Percentiles rank a stretch among this genome's conserved stretches.
These are phyloP conservation scores for Rallus limicola DNA, from an alignment of 2,113 vertebrate species.

Conservation along the genomic window DNA sequence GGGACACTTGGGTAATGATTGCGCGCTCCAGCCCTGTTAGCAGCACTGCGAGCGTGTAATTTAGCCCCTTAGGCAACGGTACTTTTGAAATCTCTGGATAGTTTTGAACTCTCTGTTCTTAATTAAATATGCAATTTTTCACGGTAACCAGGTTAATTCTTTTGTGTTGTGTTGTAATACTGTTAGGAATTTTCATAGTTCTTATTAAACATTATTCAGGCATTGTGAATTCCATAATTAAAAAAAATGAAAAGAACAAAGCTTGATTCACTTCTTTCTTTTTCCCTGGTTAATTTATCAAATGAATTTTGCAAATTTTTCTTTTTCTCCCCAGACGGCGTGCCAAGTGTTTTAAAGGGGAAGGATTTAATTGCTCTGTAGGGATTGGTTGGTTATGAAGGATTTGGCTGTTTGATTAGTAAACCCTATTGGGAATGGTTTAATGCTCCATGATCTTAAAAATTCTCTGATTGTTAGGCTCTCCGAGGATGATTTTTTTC, in stretches of 20 bases:
- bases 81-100: conserved; percentile 87
- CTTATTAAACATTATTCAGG: conserved; percentile 88
- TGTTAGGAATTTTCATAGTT: conserved; percentile 83
- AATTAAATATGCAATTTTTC: conserved; percentile 98
- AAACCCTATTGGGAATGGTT: conserved; percentile 98
- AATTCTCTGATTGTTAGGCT: conserved; percentile 96
- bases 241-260: conserved; percentile 91
- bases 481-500: conserved; percentile 81
- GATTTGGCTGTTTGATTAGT: conserved; percentile 99
- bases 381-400: conserved; percentile 99
- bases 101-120: conserved; percentile 91
- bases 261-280: conserved; percentile 85
- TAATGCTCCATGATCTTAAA: conserved; percentile 99
- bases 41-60: conserved; percentile 89
- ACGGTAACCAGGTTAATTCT: conserved; percentile 92
- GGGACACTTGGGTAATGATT: conserved; percentile 88
- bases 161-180: conserved; percentile 90
- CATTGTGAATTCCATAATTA: conserved; percentile 89
- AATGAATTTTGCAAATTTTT: conserved; percentile 93
- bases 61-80: conserved; percentile 87
- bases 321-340: conserved; percentile 90
- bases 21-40: conserved; percentile 84
- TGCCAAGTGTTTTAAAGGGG: conserved; percentile 99
- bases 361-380: conserved; percentile 99
- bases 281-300: conserved; percentile 92